A percentile compares a stretch with the other conserved stretches of the same genome.
phyloP scores from a whole-genome alignment of 64 coral and sea anemone species.

The Actinia equina region DNA sequence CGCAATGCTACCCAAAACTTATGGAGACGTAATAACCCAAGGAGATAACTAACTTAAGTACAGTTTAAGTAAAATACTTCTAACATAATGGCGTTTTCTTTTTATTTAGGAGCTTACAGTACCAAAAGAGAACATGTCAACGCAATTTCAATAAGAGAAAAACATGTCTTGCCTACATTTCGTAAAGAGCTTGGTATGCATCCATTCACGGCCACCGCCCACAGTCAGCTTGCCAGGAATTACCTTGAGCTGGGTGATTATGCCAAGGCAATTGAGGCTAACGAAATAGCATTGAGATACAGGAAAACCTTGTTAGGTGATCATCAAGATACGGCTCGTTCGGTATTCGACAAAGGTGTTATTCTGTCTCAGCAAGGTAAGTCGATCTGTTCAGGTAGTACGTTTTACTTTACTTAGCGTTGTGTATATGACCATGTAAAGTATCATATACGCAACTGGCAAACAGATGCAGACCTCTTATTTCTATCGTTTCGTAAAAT shows the following conservation, averaged over 20 bases:
- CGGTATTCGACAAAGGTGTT: constrained; percentile 8
- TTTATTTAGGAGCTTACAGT: too few relatives aligned
- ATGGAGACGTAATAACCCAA: too few relatives aligned
- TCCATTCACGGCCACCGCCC: constrained; percentile 63
- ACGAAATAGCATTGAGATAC: constrained; percentile 4
- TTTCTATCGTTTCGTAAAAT: too few relatives aligned
- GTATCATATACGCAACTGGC: neutral
- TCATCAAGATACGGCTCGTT: constrained; percentile 35
- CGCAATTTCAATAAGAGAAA: too few relatives aligned
- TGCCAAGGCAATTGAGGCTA: neutral
- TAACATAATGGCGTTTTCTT: too few relatives aligned
- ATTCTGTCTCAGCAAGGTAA: constrained; percentile 4
- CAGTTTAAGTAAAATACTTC: too few relatives aligned
- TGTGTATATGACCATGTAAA: neutral
- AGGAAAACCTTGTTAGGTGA: constrained; percentile 7
- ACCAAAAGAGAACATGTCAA: too few relatives aligned
- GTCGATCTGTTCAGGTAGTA: neutral
- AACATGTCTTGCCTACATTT: too few relatives aligned
- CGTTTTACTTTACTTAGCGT: neutral
- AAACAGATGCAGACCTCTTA: too few relatives aligned
- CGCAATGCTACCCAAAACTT: too few relatives aligned
- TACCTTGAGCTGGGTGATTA: constrained; percentile 13
- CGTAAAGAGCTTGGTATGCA: constrained; percentile 44
- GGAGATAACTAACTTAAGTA: too few relatives aligned
- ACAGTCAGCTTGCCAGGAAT: constrained; percentile 35